Evolutionary conservation across 1,140 invertebrate genomes (phyloP).

Genomic region (Macrotrachela quadricornifera): DNA sequence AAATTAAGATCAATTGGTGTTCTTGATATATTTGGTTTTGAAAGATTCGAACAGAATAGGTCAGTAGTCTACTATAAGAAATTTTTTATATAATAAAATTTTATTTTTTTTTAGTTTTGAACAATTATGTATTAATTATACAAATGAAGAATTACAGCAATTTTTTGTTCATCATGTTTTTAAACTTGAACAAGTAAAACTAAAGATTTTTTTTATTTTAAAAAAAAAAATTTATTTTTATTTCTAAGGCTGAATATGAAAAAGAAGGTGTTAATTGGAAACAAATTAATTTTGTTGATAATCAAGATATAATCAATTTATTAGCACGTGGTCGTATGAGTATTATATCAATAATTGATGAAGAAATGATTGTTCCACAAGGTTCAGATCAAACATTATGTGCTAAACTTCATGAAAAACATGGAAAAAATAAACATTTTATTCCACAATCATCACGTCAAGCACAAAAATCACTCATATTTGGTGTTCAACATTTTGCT

Average conservation of each 20-base stretch:
- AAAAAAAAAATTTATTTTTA: too few relatives aligned
- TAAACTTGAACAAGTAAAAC: background rate
- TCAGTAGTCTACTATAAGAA: too few relatives aligned
- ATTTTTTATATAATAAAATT: too few relatives aligned
- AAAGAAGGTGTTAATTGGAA: constrained; percentile 74
- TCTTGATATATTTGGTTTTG: constrained; percentile 94
- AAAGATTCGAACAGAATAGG: constrained; percentile 48
- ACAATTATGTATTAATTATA: background rate
- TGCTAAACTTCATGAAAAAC: constrained; percentile 53
- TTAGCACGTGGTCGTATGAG: constrained; percentile 82
- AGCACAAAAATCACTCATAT: background rate
- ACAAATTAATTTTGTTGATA: constrained; percentile 79
- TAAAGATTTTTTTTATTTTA: background rate
- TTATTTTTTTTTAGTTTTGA: background rate
- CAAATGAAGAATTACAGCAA: background rate
- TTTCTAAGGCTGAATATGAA: constrained; percentile 41
- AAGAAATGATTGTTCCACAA: constrained; percentile 56
- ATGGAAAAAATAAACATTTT: too few relatives aligned
- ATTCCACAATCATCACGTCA: too few relatives aligned
- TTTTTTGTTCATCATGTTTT: background rate
- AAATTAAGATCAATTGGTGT: constrained; percentile 40
- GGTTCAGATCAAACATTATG: constrained; percentile 45
- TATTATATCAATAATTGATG: constrained; percentile 92
- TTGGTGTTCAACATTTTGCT: background rate
- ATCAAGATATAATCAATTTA: constrained; percentile 76